Base-by-base conservation (phyloP, 2,113 vertebrate genomes). In the Lathamus discolor region DNA sequence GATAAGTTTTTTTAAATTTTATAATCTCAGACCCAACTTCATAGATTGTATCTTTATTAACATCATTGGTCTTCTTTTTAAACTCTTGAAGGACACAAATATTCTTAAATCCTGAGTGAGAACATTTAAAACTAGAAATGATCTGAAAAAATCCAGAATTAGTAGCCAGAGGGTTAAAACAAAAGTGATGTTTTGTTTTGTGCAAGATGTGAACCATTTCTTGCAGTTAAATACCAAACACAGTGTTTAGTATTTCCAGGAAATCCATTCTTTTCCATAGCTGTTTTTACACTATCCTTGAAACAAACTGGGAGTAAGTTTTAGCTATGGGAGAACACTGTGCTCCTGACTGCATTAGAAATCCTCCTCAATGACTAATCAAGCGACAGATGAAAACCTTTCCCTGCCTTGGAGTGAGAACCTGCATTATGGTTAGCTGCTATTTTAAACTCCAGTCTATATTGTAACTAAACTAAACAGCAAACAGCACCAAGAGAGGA, bases 141-240 rank as follows among this genome's bases (percentile, higher is more conserved):
- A 81, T 63, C 9, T 33, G 13, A 48, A 57, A 33, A 77, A 17
- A 33, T 17, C 4, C 51, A 64, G 11, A 76, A 66, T 77, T 19
- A 76, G 9, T 51, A 46, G 29, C 41, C 74, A 20, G 37, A 22
- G 70, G 77, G 35, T 72, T 72, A 82, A 82, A 83, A 64, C 23
- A 67, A 64, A 85, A 67, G 19, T 0, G 0, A 0, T 76, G 10
- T 44, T 64, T 25, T 57, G 23, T 48, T 79, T 74, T 46, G 6
- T 90, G 41, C 8, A 17, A 68, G 81, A 91, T 22, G 35, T 55
- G 27, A 95, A 66, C 14, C 19, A 8, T 83, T 90, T 79, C 82
- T 96, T 93, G 48, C 75, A 86, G 67, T 67, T 90, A 78, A 91
- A 91, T 88, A 28, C 52, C 48, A 39, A 92, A 82, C 27, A 52